These are phyloP conservation scores for Sebastes itinus DNA, from an alignment of 2,797 vertebrate species.

Conservation along the genomic window DNA sequence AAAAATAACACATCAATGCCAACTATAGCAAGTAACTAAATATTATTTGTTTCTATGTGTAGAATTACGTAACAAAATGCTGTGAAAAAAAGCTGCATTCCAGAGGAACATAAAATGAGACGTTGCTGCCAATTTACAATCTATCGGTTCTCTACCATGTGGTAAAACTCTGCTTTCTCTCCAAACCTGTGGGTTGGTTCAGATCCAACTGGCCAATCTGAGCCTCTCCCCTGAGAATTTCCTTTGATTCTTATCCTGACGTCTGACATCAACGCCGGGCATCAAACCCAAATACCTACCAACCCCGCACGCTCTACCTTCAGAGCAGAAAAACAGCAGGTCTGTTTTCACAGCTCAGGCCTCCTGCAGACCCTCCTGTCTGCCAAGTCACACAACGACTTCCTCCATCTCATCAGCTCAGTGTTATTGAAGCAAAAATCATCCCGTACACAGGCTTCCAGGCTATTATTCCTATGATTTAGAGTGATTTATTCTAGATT, in stretches of 20 bases:
- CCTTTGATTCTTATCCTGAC: conserved; percentile 65
- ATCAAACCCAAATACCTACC: conserved; percentile 50
- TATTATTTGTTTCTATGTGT: conserved; percentile 2
- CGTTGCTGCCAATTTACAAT: background rate
- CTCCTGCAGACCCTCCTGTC: conserved; percentile 45
- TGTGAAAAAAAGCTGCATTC: background rate
- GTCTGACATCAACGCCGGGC: conserved; percentile 51
- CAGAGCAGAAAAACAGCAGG: conserved; percentile 44
- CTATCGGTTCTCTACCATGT: background rate
- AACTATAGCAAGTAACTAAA: conserved; percentile 5
- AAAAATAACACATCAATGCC: conserved; percentile 6
- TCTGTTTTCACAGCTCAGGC: conserved; percentile 64
- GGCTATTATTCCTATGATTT: conserved; percentile 36
- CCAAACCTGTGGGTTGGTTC: conserved; percentile 24
- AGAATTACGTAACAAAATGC: background rate
- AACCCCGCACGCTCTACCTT: conserved; percentile 37
- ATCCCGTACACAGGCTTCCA: conserved; percentile 19
- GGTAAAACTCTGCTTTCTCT: conserved; percentile 39
- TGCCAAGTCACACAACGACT: conserved; percentile 75
- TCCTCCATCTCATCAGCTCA: conserved; percentile 61
- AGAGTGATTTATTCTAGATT: conserved; percentile 43
- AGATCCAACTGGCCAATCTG: conserved; percentile 35
- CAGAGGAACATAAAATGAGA: background rate
- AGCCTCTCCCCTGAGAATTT: conserved; percentile 58
- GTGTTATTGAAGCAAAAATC: conserved; percentile 46